phyloP scores from a whole-genome alignment of 2,888 invertebrate genomes.

The Parthenolecanium corni region DNA sequence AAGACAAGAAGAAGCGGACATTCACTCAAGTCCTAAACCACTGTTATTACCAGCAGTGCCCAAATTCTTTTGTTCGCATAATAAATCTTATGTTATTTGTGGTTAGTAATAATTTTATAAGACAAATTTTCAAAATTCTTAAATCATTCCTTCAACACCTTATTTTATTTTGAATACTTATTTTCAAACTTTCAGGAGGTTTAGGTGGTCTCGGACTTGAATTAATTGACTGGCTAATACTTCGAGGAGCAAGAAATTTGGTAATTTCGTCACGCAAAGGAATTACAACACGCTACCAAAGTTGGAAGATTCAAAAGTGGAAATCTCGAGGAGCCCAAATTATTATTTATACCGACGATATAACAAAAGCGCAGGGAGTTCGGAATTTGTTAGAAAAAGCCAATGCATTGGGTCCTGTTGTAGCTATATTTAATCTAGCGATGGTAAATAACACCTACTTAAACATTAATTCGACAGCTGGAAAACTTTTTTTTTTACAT shows the following conservation, averaged over 20 bases:
- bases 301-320: slow-evolving; percentile 48
- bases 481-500: neutral
- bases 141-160: too few relatives aligned
- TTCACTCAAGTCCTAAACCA: neutral
- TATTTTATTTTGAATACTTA: neutral
- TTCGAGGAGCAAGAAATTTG: slow-evolving; percentile 45
- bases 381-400: slow-evolving; percentile 54
- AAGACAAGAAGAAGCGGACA: slow-evolving; percentile 41
- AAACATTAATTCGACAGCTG: too few relatives aligned
- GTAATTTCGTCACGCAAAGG: slow-evolving; percentile 48
- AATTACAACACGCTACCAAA: slow-evolving; percentile 46
- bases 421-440: slow-evolving; percentile 81
- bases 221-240: slow-evolving; percentile 45
- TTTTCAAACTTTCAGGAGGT: slow-evolving; percentile 41
- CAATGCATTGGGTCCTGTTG: slow-evolving; percentile 53
- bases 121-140: too few relatives aligned
- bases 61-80: slow-evolving; percentile 38
- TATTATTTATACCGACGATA: slow-evolving; percentile 56
- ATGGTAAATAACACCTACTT: slow-evolving; percentile 43
- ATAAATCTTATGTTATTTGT: slow-evolving; percentile 44
- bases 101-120: slow-evolving; percentile 45
- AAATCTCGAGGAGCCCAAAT: slow-evolving; percentile 55
- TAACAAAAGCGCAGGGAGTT: slow-evolving; percentile 57
- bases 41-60: slow-evolving; percentile 39
- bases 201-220: slow-evolving; percentile 52